A percentile compares a stretch with the other conserved stretches of the same genome.
These are phyloP conservation scores for Hermatobates lingyangjiaoensis DNA, from an alignment of 1,140 invertebrate genomes.

Conservation along the genomic window DNA sequence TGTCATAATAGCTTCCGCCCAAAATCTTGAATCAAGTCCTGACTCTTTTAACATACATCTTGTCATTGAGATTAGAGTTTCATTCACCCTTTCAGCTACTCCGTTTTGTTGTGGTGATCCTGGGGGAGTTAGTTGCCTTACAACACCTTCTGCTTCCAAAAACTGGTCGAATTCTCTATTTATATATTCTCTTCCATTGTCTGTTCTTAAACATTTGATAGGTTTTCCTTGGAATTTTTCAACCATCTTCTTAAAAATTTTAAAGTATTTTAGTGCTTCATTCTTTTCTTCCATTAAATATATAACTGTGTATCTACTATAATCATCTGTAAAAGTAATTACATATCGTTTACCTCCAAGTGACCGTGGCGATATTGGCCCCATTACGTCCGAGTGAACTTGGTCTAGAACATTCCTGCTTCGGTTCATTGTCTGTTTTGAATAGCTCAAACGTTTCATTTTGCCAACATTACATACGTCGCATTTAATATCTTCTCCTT, in stretches of 20 bases:
- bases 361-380: constrained; percentile 24
- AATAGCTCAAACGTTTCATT: neutral
- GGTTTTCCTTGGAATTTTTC: constrained; percentile 4
- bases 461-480: neutral
- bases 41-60: no score
- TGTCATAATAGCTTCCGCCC: no score
- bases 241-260: neutral
- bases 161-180: constrained; percentile 4
- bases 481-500: neutral
- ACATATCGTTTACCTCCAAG: constrained; percentile 23
- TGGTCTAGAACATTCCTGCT: constrained; percentile 5
- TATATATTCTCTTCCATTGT: constrained; percentile 21
- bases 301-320: constrained; percentile 9
- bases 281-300: constrained; percentile 9
- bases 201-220: constrained; percentile 15
- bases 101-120: no score
- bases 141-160: constrained; percentile 5
- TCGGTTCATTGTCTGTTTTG: neutral
- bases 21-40: no score
- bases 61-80: no score
- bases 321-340: constrained; percentile 28
- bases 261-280: constrained; percentile 2
- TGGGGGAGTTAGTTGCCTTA: no score
- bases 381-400: constrained; percentile 22
- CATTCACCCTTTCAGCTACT: no score